Evolutionary conservation across 2,113 vertebrate species (phyloP).

Genomic region (Numenius arquata): DNA sequence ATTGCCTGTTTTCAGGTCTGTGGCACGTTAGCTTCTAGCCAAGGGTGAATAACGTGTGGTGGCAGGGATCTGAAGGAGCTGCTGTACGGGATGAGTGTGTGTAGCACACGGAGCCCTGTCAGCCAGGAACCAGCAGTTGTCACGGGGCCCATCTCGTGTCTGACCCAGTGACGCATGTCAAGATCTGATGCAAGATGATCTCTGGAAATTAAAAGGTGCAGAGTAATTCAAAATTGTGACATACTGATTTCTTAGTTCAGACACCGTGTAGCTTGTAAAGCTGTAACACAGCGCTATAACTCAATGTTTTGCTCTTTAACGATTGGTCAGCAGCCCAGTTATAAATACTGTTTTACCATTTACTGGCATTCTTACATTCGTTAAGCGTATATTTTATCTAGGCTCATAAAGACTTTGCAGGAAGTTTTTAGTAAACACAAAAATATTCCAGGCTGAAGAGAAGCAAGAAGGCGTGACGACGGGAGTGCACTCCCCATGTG

Average conservation of each 20-base stretch:
- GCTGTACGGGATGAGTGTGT: neutral
- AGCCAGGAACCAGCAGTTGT: neutral
- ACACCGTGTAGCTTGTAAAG: neutral
- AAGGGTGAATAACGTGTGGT: fast-evolving
- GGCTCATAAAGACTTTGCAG: neutral
- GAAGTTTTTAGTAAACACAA: neutral
- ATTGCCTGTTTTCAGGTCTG: neutral
- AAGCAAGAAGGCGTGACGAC: fast-evolving
- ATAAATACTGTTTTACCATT: neutral
- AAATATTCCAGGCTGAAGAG: neutral
- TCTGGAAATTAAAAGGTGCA: slow-evolving; percentile 12
- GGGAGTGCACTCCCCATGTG: neutral
- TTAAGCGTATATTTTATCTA: neutral
- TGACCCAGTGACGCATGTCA: neutral
- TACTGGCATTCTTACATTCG: slow-evolving; percentile 19
- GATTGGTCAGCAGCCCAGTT: neutral
- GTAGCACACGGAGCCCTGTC: neutral
- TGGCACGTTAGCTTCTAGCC: neutral
- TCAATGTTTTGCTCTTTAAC: neutral
- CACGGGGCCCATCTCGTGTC: neutral
- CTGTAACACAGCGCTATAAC: neutral
- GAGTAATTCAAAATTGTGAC: neutral
- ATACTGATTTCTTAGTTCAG: slow-evolving; percentile 11
- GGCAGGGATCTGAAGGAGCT: neutral
- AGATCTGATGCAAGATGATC: slow-evolving; percentile 5